Evolutionary conservation across 2,888 invertebrate genomes (phyloP), one percentile per base, ranked within the genome.

Genomic region (Zonitis immaculata): DNA sequence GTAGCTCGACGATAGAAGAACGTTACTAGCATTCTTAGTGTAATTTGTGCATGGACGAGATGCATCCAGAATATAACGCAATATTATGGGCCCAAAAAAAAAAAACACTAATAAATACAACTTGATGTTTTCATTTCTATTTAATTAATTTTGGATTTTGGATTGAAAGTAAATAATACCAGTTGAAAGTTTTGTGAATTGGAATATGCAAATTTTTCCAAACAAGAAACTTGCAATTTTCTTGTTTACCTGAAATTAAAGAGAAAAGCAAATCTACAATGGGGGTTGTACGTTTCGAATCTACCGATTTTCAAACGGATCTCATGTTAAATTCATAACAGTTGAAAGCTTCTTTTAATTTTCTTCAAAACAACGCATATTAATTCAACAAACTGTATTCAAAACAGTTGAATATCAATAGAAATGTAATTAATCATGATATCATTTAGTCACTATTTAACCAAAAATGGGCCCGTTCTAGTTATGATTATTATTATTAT

Each of bases 21-120:
- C 60, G 61, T 53, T 54, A 44, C 56, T 56, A 55, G 64, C 62
- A 64, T 64, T 62, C 59, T 60, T 61, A 58, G 59, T 58, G 61
- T 62, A 64, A 64, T 62, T 64, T 60, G 53, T 52, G 52, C 52
- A 39, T 39, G 58, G 49, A 58, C 51, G 59, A 55, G 62, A 59
- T 64, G 63, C 20, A 11, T 18, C 20, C 39, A 18, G 39, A 61
- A 64, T 64, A 62, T 5, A 7, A 6, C 8, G 26, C n/a, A n/a
- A n/a, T n/a, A n/a, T n/a, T n/a, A n/a, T n/a, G n/a, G n/a, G n/a
- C n/a, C n/a, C n/a, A n/a, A n/a, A n/a, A n/a, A n/a, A n/a, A n/a
- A n/a, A n/a, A n/a, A n/a, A n/a, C n/a, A n/a, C n/a, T n/a, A n/a
- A n/a, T n/a, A n/a, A n/a, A n/a, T n/a, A n/a, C n/a, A n/a, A n/a